Percentiles rank a stretch among this genome's conserved stretches.
Evolutionary conservation across 2,888 invertebrate species (phyloP).

Genomic region (Cecidostiba fungosa): DNA sequence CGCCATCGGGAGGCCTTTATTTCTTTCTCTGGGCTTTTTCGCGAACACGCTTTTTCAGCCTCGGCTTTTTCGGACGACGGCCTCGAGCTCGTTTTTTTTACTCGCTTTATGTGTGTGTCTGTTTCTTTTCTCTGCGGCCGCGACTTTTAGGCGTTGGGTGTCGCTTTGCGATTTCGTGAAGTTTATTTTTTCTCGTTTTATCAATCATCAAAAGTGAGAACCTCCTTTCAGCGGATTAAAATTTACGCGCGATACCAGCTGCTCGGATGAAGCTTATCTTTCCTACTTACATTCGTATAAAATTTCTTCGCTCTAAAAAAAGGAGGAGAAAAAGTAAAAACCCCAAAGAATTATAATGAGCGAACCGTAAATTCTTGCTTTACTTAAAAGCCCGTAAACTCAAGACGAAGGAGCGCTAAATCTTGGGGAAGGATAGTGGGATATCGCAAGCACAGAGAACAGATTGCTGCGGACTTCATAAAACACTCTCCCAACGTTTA

Average conservation of each 20-base stretch:
- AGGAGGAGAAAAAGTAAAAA: neutral
- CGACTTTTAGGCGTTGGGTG: neutral
- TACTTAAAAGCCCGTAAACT: conserved; percentile 20
- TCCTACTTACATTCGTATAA: too few relatives aligned
- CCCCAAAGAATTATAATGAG: conserved; percentile 23
- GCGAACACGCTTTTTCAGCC: neutral
- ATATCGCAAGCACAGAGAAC: conserved; percentile 32
- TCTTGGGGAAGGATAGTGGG: conserved; percentile 15
- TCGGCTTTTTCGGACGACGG: neutral
- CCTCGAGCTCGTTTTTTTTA: neutral
- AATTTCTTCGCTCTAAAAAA: too few relatives aligned
- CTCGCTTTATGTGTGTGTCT: neutral
- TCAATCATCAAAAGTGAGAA: too few relatives aligned
- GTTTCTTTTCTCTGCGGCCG: neutral
- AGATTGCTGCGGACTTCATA: conserved; percentile 42
- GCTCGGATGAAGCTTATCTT: too few relatives aligned
- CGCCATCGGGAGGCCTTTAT: neutral
- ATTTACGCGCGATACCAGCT: too few relatives aligned
- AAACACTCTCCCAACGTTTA: conserved; percentile 45
- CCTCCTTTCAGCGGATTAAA: too few relatives aligned
- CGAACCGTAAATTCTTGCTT: conserved; percentile 29
- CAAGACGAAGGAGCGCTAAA: conserved; percentile 17
- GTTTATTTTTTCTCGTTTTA: too few relatives aligned
- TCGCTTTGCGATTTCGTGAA: too few relatives aligned
- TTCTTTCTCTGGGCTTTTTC: neutral